These are phyloP conservation scores for Dasyornis broadbenti DNA, from an alignment of 2,113 vertebrate genomes.

Conservation along the genomic window DNA sequence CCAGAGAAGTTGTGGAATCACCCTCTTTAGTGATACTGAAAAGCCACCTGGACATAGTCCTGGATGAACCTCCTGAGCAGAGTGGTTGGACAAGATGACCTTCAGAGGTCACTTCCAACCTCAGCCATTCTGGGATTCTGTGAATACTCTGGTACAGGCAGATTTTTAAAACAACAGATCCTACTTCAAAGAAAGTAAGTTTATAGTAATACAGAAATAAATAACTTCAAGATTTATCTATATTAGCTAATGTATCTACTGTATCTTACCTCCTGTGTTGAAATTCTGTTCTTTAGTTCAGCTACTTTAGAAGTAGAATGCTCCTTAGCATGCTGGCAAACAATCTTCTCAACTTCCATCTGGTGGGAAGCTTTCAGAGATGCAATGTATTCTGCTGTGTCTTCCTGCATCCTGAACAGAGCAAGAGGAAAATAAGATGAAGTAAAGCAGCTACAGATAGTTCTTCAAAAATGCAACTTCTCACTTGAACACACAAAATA, in stretches of 20 bases:
- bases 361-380: conserved; percentile 79
- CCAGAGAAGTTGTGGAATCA: not conserved
- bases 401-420: conserved; percentile 74
- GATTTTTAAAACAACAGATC: not conserved
- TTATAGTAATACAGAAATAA: not conserved
- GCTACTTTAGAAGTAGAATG: conserved; percentile 86
- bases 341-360: conserved; percentile 76
- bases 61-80: not conserved
- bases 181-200: not conserved
- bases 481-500: not conserved
- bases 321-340: conserved; percentile 79
- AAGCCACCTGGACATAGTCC: not conserved
- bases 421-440: not conserved
- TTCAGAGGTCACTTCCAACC: not conserved
- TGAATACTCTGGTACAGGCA: not conserved
- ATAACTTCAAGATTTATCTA: not conserved
- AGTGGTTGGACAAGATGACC: not conserved
- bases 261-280: conserved; percentile 81
- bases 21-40: not conserved
- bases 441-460: not conserved
- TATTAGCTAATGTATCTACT: not conserved
- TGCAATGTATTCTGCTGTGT: conserved; percentile 69
- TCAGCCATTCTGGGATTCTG: not conserved
- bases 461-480: not conserved
- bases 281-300: conserved; percentile 79